Conservation (phyloP, 2,113 vertebrate species). For the Platichthys stellatus region DNA sequence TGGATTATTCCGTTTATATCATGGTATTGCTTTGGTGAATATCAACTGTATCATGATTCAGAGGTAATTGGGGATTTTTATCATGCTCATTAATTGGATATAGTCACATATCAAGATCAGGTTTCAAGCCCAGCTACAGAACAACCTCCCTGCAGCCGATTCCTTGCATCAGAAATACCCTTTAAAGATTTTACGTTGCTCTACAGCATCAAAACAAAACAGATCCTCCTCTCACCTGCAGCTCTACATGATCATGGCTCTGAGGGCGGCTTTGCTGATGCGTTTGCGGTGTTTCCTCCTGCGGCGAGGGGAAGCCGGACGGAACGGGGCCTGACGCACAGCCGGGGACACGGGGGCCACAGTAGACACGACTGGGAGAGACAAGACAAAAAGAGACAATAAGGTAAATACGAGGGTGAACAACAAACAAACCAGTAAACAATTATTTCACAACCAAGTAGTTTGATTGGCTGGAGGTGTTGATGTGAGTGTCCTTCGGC, state of each 20-base stretch:
- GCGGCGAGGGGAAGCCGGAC: slow-evolving; percentile 63
- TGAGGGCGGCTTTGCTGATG: slow-evolving; percentile 81
- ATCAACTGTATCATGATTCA: too few species aligned
- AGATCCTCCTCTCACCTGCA: slow-evolving; percentile 43
- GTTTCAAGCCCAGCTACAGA: too few species aligned
- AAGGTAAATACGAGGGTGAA: background rate
- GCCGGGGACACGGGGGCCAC: slow-evolving; percentile 19
- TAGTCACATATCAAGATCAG: too few species aligned
- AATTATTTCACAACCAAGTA: too few species aligned
- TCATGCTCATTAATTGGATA: too few species aligned
- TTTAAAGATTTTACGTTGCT: background rate
- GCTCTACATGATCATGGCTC: slow-evolving; percentile 82
- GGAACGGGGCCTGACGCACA: slow-evolving; percentile 50
- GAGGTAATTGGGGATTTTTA: too few species aligned
- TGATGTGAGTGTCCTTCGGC: too few species aligned
- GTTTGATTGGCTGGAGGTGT: too few species aligned
- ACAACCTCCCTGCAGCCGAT: too few species aligned
- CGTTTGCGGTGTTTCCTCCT: slow-evolving; percentile 77
- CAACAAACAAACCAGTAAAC: background rate
- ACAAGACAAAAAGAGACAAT: background rate
- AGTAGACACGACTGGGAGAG: slow-evolving; percentile 34
- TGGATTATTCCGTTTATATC: too few species aligned
- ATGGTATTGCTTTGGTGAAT: too few species aligned
- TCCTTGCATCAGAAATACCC: background rate
- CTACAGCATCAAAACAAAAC: background rate